Evolutionary conservation across 1,140 invertebrate genomes (phyloP).

Genomic region (Drosophila watanabei): DNA sequence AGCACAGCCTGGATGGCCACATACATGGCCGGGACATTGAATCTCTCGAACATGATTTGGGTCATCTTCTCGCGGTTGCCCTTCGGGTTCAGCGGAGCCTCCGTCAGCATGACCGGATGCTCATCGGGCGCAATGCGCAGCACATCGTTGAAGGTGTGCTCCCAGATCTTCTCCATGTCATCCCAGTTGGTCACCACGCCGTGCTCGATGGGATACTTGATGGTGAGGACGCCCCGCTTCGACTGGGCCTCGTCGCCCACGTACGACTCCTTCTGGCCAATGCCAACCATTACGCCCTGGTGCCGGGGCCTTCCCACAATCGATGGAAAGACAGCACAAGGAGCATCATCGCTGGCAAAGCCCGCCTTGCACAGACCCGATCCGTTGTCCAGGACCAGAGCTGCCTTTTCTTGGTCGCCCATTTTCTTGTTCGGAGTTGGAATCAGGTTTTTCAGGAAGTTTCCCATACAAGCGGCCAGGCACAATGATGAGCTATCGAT

Average conservation of each 20-base stretch:
- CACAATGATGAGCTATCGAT: too few relatives aligned
- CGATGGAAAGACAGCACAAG: neutral
- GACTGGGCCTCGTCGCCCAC: conserved; percentile 10
- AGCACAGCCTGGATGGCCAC: conserved; percentile 11
- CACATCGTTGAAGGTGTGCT: conserved; percentile 3
- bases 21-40: conserved; percentile 8
- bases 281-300: conserved; percentile 1
- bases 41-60: conserved; percentile 1
- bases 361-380: conserved; percentile 9
- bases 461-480: neutral
- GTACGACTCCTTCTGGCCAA: conserved; percentile 6
- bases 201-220: conserved; percentile 12
- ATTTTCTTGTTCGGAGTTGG: neutral
- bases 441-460: neutral
- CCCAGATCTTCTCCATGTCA: conserved; percentile 13
- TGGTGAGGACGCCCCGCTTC: neutral
- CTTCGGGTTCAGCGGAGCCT: conserved; percentile 7
- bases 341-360: neutral
- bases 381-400: conserved; percentile 2
- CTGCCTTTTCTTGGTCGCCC: neutral
- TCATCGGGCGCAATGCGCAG: neutral
- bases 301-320: conserved; percentile 1
- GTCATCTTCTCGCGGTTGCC: conserved; percentile 14
- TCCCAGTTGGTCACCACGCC: conserved; percentile 12
- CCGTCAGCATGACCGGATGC: conserved; percentile 6